These are phyloP conservation scores for Silurus meridionalis DNA, from an alignment of 2,113 vertebrate genomes.

Conservation along the genomic window DNA sequence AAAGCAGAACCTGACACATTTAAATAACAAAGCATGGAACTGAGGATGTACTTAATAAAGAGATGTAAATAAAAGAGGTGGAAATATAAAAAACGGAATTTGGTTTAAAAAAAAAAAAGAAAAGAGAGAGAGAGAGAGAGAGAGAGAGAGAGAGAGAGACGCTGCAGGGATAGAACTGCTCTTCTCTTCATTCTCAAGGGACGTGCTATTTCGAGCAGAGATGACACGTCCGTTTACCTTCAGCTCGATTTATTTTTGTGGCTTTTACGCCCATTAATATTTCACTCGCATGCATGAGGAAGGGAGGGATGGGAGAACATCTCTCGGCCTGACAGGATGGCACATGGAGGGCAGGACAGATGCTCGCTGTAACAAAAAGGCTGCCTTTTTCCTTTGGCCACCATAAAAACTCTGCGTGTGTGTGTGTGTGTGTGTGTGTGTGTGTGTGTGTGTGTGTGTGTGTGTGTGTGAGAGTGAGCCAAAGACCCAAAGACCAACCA, in stretches of 20 bases:
- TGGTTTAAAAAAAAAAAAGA: background rate
- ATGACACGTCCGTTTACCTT: constrained; percentile 39
- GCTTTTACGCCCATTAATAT: constrained; percentile 57
- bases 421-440: constrained; percentile 33
- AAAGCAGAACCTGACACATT: constrained; percentile 1
- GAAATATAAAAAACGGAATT: background rate
- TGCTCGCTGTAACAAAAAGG: background rate
- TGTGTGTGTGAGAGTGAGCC: constrained; percentile 18
- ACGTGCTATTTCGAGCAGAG: constrained; percentile 22
- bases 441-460: constrained; percentile 17
- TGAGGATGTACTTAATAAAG: background rate
- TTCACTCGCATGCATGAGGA: constrained; percentile 57
- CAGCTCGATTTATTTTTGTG: constrained; percentile 33
- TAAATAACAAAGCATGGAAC: background rate
- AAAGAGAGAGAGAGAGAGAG: too few relatives aligned
- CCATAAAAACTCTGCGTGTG: constrained; percentile 34
- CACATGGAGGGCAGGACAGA: background rate
- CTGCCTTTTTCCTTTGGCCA: constrained; percentile 15
- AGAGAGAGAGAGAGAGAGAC: too few relatives aligned
- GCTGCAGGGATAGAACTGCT: background rate
- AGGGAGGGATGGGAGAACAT: constrained; percentile 17
- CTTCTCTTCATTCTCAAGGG: constrained; percentile 4
- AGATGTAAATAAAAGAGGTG: background rate
- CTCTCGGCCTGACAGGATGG: background rate
- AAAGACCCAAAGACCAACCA: constrained; percentile 34